Base-by-base conservation (phyloP, 1,140 invertebrate species). In the Philaenus spumarius region DNA sequence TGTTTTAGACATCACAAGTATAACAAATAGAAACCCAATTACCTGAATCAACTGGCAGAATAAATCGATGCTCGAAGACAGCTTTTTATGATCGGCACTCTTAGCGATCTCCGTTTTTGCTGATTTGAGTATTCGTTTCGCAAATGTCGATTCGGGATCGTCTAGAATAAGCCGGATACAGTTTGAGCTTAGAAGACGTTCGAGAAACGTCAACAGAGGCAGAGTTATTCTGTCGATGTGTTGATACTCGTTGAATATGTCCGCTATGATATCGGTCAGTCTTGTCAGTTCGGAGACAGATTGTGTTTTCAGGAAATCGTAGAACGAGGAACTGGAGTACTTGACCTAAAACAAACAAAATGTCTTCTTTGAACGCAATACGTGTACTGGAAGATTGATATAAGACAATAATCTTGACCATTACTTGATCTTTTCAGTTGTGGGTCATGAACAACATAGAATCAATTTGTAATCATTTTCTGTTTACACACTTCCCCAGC, bases 161-260 rank as follows among this genome's bases (percentile, higher is more conserved):
- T 83, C 78, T 3, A 87, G 63, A 24, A 92, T 76, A 15, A 74
- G 69, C 54, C 81, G 79, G 62, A 93, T 78, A 23, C 80, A 80
- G 39, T 82, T 84, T 23, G 86, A 89, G 65, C 82, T 84, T 2
- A 95, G 77, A 1, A 95, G 69, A 63, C 89, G 82, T 66, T 93
- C 90, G 12, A 93, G 69, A 72, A 93, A 94, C 65, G 86, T 87
- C 30, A 94, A 76, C 69, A 92, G 80, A 0, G 91, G 87, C 26
- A 85, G 77, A 0, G 87, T 86, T 52, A 96, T 84, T 22, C 92
- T 78, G 65, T 95, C 89, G 39, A 85, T 82, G 64, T 85, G 81
- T 12, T 86, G 76, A 70, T 89, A 81, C 60, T 87, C 79, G 54
- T 82, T 75, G 66, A 93, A 93, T 57, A 90, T 83, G 63, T 80